Percentiles rank a stretch among this genome's conserved stretches.
phyloP scores from a whole-genome alignment of 2,113 vertebrate genomes.

The Peromyscus polionotus region DNA sequence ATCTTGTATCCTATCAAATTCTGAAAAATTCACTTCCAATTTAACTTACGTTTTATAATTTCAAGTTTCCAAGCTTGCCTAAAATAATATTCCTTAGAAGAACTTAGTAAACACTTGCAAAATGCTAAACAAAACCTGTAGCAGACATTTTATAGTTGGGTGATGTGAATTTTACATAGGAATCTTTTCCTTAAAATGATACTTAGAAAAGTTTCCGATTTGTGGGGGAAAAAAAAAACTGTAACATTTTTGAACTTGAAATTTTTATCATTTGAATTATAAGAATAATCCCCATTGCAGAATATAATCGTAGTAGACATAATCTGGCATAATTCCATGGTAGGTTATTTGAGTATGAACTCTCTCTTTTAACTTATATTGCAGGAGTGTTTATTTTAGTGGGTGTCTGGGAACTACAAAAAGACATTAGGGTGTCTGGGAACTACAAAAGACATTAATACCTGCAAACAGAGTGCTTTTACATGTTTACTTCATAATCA shows the following conservation, averaged over 20 bases:
- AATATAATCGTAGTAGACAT: not conserved
- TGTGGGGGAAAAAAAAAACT: not conserved
- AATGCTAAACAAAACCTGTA: conserved; percentile 45
- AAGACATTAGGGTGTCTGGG: conserved; percentile 45
- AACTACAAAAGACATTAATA: conserved; percentile 40
- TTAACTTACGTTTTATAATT: conserved; percentile 82
- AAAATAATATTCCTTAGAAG: conserved; percentile 79
- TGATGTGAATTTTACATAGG: conserved; percentile 73
- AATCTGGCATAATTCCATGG: not conserved
- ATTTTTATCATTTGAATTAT: conserved; percentile 43
- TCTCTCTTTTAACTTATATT: conserved; percentile 49
- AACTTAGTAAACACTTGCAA: conserved; percentile 64
- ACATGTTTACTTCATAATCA: conserved; percentile 57
- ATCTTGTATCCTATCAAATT: conserved; percentile 82
- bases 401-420: conserved; percentile 34
- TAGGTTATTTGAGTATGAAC: conserved; percentile 33
- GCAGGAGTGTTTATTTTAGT: conserved; percentile 24
- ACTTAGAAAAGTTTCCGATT: conserved; percentile 52
- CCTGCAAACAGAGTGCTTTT: conserved; percentile 10
- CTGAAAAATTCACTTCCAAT: conserved; percentile 78
- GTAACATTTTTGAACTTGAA: conserved; percentile 36
- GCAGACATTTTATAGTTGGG: conserved; percentile 69
- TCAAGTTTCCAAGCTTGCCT: conserved; percentile 77
- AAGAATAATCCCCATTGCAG: not conserved
- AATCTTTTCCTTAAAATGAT: conserved; percentile 63